Evolutionary conservation across 2,113 vertebrate species (phyloP), one percentile per base, ranked within the genome.

Genomic region (rat (Rattus norvegicus)): DNA sequence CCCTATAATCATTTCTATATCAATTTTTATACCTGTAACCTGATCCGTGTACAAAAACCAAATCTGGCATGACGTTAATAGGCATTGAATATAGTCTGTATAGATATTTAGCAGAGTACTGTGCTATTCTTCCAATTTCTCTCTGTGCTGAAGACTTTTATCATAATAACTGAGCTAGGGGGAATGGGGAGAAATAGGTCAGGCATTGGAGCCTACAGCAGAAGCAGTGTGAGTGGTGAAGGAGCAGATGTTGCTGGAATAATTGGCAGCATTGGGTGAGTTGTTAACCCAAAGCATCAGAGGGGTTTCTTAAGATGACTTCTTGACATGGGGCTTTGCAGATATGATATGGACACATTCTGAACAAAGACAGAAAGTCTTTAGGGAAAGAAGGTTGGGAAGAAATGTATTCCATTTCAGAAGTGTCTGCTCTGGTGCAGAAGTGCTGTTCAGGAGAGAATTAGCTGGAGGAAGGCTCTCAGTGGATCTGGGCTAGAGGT

Each of bases 241-340:
- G 54, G 91, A 97, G 63, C 92, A 97, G 96, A 95, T 97, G 96
- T 96, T 63, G 59, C 39, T 77, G 49, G 47, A 67, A 95, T 97
- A 96, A 97, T 96, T 95, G 92, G 95, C 43, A 97, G 88, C 67
- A 43, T 49, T 73, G 91, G 77, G 91, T 28, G 19, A 91, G 95
- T 73, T 94, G 72, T 91, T 96, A 87, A 94, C 90, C 43, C 56
- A 70, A 84, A 97, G 77, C 43, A 77, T 89, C 73, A 75, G 89
- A 97, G 22, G 61, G 73, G 47, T 56, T 65, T 20, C 85, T 95
- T 93, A 93, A 85, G 80, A 14, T 36, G 43, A 69, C 65, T 30
- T 86, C 61, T 81, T 87, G 52, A n/a, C 33, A 47, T 17, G 94
- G 93, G 88, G 61, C 49, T 36, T 92, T 79, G 81, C 47, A 92